Base-by-base conservation (phyloP, 2,888 invertebrate genomes). In the Temnothorax unifasciatus region DNA sequence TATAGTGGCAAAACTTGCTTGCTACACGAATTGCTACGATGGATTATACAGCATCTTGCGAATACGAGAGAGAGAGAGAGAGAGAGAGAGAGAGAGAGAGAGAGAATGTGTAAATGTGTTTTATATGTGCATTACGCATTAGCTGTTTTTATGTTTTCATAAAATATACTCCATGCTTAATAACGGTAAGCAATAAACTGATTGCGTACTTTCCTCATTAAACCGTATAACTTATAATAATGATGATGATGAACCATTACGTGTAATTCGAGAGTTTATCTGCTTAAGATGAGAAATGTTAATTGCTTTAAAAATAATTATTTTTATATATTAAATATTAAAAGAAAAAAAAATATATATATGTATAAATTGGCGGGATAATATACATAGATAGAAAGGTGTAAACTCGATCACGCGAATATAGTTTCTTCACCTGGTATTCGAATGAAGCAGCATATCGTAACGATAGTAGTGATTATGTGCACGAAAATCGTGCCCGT, bases 401-500 rank as follows among this genome's bases (percentile, higher is more conserved):
- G 4, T 71, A 52, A 79, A 79, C n/a, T 59, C 47, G 34, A 71
- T 71, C 47, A 29, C 15, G 66, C 15, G 52, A 41, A 52, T n/a
- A 41, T 41, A 41, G 4, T 25, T 25, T 52, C 6, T 25, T 50
- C 13, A 61, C 21, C 13, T n/a, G 47, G 2, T 44, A 54, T 52
- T 76, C 69, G 61, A 84, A 79, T 76, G 47, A 50, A 81, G 15
- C 29, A 54, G 41, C 68, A 38, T 87, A 66, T 85, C 77, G 82
- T 79, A 76, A 85, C 44, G 59, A 64, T n/a, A 59, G n/a, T 38
- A 11, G 64, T 57, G 52, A 47, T 88, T 74, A 88, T 41, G 50
- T 44, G 66, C 82, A 87, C 85, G 87, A 85, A 82, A 87, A 71
- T 82, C 75, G 61, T 63, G 59, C 29, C 34, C 25, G 57, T 82